A percentile compares a stretch with the other conserved stretches of the same genome.
These are phyloP conservation scores for Spodoptera picta DNA, from an alignment of 2,888 invertebrate genomes.

Conservation along the genomic window DNA sequence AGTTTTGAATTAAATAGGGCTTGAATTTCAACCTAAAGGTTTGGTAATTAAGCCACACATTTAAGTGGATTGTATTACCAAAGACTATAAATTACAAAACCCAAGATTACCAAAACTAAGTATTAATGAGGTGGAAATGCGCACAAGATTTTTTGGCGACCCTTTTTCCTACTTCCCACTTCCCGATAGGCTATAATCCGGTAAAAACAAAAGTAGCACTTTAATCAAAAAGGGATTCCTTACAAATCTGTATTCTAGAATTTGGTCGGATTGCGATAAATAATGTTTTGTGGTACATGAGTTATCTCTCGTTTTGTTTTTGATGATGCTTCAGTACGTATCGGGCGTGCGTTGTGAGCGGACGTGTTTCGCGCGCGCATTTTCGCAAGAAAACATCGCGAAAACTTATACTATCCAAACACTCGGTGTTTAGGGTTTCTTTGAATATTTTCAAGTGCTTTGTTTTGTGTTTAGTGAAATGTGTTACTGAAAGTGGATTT, in stretches of 20 bases:
- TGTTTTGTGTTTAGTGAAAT: constrained; percentile 45
- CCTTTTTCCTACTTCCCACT: constrained; percentile 10
- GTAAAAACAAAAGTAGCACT: not conserved
- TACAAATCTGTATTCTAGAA: constrained; percentile 15
- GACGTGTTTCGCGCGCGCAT: constrained; percentile 29
- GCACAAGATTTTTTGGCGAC: constrained; percentile 8
- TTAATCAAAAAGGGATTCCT: not conserved
- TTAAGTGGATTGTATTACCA: no score
- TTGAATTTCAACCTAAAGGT: no score
- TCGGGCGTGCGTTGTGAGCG: constrained; percentile 12
- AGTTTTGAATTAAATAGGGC: no score
- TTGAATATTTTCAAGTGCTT: constrained; percentile 34
- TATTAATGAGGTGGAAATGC: constrained; percentile 21
- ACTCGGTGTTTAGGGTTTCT: constrained; percentile 2
- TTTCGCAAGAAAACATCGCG: constrained; percentile 48
- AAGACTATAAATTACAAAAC: no score
- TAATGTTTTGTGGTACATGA: constrained; percentile 35
- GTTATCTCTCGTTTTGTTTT: constrained; percentile 46
- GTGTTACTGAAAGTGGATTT: constrained; percentile 45
- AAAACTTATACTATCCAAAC: constrained; percentile 36
- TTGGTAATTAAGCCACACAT: no score
- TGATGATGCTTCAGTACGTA: constrained; percentile 38
- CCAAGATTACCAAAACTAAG: constrained; percentile 2
- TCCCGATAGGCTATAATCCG: constrained; percentile 2
- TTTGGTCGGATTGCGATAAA: constrained; percentile 29